Conservation (phyloP, 2,888 invertebrate genomes). For the Mimas tiliae region DNA sequence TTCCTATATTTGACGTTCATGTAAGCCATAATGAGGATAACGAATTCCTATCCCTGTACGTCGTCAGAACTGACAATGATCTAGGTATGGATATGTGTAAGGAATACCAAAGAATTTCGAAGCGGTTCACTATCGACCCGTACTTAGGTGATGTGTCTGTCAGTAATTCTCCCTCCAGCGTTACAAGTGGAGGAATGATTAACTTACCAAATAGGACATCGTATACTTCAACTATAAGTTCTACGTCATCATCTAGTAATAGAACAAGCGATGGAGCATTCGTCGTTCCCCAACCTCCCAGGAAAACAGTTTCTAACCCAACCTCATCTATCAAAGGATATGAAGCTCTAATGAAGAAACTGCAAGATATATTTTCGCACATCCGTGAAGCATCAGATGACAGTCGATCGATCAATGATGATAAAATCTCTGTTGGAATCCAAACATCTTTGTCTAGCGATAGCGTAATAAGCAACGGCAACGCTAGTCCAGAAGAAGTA, state of each 20-base stretch:
- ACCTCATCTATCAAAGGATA: conserved; percentile 74
- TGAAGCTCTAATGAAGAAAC: conserved; percentile 71
- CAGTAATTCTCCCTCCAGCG: conserved; percentile 77
- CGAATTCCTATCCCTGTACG: conserved; percentile 74
- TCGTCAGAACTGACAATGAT: conserved; percentile 77
- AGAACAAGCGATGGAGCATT: conserved; percentile 79
- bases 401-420: conserved; percentile 62
- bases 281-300: conserved; percentile 78
- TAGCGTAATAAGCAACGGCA: conserved; percentile 67
- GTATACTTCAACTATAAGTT: conserved; percentile 74
- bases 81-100: conserved; percentile 77
- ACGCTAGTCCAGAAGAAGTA: conserved; percentile 74
- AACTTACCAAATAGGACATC: conserved; percentile 74
- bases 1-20: conserved; percentile 76
- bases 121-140: conserved; percentile 75
- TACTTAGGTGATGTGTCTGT: conserved; percentile 76
- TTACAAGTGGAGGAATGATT: conserved; percentile 75
- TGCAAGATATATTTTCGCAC: conserved; percentile 76
- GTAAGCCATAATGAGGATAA: conserved; percentile 75
- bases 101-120: conserved; percentile 79
- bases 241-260: conserved; percentile 70
- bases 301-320: conserved; percentile 71
- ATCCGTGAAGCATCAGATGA: conserved; percentile 64
- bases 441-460: conserved; percentile 67
- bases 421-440: conserved; percentile 73